Evolutionary conservation across 2,888 invertebrate genomes (phyloP).

Genomic region (Plebejus anna): DNA sequence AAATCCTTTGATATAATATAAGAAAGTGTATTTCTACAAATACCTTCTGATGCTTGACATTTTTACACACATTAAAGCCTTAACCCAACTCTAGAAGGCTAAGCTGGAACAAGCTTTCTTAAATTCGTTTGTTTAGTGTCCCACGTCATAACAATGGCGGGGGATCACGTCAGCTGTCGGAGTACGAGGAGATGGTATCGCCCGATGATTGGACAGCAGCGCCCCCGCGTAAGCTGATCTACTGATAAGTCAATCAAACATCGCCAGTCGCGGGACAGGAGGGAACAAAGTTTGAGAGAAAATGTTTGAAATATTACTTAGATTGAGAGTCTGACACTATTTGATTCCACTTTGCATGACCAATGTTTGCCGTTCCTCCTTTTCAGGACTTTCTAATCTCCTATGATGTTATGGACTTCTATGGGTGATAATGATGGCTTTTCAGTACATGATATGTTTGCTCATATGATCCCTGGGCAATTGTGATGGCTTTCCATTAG

Average conservation of each 20-base stretch:
- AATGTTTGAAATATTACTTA: neutral
- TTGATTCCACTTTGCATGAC: neutral
- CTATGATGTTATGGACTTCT: too few species aligned
- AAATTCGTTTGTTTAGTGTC: conserved; percentile 33
- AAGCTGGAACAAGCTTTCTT: neutral
- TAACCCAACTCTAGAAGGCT: too few species aligned
- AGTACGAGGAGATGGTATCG: conserved; percentile 54
- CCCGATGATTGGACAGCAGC: conserved; percentile 53
- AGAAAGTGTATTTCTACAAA: too few species aligned
- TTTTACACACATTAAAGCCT: too few species aligned
- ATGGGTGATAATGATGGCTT: too few species aligned
- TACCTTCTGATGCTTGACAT: too few species aligned
- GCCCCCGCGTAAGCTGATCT: conserved; percentile 60
- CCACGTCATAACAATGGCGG: conserved; percentile 63
- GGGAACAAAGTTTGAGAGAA: neutral
- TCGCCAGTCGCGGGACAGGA: conserved; percentile 33
- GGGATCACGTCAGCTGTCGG: conserved; percentile 50
- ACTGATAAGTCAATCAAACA: conserved; percentile 59
- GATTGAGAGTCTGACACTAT: neutral
- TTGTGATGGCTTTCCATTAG: too few species aligned
- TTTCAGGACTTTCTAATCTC: too few species aligned
- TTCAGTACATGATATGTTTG: too few species aligned
- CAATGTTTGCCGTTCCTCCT: too few species aligned
- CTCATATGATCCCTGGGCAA: too few species aligned
- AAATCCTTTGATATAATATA: too few species aligned